phyloP scores from a whole-genome alignment of 2,888 invertebrate species.

The Eupithecia pulchellata region DNA sequence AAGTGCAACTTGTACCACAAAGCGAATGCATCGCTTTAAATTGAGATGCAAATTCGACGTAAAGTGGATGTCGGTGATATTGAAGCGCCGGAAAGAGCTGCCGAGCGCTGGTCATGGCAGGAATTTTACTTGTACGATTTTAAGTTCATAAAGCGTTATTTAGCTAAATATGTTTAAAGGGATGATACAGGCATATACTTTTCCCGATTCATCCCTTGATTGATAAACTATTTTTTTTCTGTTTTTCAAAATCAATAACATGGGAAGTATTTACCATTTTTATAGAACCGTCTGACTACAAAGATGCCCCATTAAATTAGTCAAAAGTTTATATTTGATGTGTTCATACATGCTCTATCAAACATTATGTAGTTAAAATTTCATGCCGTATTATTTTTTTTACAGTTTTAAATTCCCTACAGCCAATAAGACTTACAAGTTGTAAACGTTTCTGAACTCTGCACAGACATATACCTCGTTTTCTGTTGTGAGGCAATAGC shows the following conservation, averaged over 20 bases:
- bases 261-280: background rate
- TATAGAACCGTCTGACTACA: background rate
- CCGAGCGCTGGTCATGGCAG: slow-evolving; percentile 32
- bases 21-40: slow-evolving; percentile 51
- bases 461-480: slow-evolving; percentile 1
- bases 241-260: background rate
- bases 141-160: background rate
- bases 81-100: slow-evolving; percentile 46
- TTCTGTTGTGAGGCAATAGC: background rate
- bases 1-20: slow-evolving; percentile 35
- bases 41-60: slow-evolving; percentile 54
- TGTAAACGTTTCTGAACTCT: background rate
- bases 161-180: too few relatives aligned
- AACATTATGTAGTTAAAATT: background rate
- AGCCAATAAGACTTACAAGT: background rate
- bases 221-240: too few relatives aligned
- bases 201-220: too few relatives aligned
- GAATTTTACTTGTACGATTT: background rate
- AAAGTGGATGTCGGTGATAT: slow-evolving; percentile 44
- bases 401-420: background rate
- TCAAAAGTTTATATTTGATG: background rate
- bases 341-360: background rate
- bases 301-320: background rate
- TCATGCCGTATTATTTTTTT: background rate
- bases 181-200: too few relatives aligned